phyloP scores from a whole-genome alignment of 92 coral and sea anemone genomes.

The Blastomussa wellsi region DNA sequence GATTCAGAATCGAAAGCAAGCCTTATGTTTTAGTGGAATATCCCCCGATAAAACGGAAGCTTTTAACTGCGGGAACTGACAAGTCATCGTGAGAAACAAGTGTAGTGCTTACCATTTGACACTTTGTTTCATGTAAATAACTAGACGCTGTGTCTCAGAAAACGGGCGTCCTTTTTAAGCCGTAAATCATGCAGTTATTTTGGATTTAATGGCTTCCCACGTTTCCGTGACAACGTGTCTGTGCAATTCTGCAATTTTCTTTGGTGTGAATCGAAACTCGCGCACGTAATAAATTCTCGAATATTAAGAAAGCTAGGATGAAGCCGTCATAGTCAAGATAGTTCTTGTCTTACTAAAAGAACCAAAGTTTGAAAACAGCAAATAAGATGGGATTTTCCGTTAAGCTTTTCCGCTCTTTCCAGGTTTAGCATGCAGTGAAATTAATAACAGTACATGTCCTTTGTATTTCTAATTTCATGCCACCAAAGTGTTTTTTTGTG shows the following conservation, averaged over 20 bases:
- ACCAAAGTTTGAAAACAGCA: not conserved
- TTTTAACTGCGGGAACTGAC: conserved; percentile 14
- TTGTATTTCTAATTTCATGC: conserved; percentile 24
- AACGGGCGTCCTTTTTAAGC: not conserved
- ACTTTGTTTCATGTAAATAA: conserved; percentile 10
- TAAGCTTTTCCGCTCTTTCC: conserved; percentile 11
- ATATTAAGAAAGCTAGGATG: not conserved
- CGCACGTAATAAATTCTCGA: not conserved
- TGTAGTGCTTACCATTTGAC: not conserved
- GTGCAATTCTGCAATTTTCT: not conserved
- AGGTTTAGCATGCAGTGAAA: conserved; percentile 19
- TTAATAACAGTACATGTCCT: not conserved
- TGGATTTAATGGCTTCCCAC: not conserved
- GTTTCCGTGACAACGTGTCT: conserved; percentile 33
- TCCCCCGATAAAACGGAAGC: not conserved
- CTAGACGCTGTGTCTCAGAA: conserved; percentile 10
- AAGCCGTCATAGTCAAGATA: not conserved
- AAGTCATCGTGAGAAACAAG: conserved; percentile 3
- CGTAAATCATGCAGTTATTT: conserved; percentile 15
- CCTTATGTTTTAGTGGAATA: not conserved
- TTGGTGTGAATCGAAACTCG: not conserved
- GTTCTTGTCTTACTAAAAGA: not conserved
- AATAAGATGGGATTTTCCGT: not conserved
- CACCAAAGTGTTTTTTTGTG: not conserved
- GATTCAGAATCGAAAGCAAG: not conserved